Conservation (phyloP, 2,888 invertebrate species). For the Lymantria dispar region DNA sequence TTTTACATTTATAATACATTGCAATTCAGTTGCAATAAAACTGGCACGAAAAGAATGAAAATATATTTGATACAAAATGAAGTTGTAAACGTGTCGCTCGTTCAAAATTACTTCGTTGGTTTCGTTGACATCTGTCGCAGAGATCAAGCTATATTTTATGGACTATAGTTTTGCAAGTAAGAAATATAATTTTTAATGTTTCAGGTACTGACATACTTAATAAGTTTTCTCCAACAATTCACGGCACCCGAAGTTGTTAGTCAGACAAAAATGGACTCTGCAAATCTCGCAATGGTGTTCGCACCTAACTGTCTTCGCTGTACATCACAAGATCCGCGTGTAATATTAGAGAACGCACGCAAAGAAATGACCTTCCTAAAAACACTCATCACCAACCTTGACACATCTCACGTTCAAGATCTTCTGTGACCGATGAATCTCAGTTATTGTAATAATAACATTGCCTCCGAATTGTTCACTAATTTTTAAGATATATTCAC, state of each 20-base stretch:
- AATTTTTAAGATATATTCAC: slow-evolving; percentile 44
- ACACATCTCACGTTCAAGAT: slow-evolving; percentile 91
- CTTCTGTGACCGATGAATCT: slow-evolving; percentile 85
- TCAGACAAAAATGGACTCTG: slow-evolving; percentile 99
- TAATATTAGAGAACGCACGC: slow-evolving; percentile 97
- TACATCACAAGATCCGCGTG: slow-evolving; percentile 95
- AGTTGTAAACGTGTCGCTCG: no score
- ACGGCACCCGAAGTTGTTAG: slow-evolving; percentile 94
- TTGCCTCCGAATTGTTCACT: slow-evolving; percentile 42
- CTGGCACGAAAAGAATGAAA: no score
- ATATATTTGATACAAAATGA: no score
- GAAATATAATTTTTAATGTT: slow-evolving; percentile 15
- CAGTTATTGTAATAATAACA: slow-evolving; percentile 67
- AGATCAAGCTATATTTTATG: no score
- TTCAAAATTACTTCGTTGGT: no score
- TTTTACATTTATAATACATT: no score
- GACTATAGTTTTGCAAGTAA: no score
- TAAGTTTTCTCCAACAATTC: slow-evolving; percentile 92
- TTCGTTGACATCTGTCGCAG: no score
- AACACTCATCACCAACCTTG: slow-evolving; percentile 95
- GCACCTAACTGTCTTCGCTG: slow-evolving; percentile 98
- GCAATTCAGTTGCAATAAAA: no score
- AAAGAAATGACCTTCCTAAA: slow-evolving; percentile 99
- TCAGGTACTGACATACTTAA: slow-evolving; percentile 86
- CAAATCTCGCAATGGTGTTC: slow-evolving; percentile 99